Conservation (phyloP, 2,888 invertebrate genomes). For the Mythimna albipuncta region DNA sequence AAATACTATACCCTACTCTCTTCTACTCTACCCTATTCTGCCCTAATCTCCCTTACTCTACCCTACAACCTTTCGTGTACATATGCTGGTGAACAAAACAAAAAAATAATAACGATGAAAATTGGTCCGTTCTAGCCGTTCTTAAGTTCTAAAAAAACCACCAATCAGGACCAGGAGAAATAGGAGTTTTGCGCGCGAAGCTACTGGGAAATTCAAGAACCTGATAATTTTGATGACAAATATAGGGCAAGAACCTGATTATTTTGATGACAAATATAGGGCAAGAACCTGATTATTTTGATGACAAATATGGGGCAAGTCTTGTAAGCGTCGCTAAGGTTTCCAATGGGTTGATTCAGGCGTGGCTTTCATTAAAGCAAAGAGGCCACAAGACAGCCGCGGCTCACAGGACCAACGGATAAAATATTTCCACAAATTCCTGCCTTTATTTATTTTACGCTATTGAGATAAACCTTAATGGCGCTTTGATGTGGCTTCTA, state of each 20-base stretch:
- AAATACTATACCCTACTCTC: no score
- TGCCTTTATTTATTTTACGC: constrained; percentile 88
- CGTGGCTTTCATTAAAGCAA: constrained; percentile 87
- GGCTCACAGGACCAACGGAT: constrained; percentile 78
- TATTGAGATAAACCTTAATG: constrained; percentile 89
- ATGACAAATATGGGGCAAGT: constrained; percentile 71
- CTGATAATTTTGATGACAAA: constrained; percentile 16
- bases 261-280: constrained; percentile 15
- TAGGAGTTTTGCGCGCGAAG: no score
- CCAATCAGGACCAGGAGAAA: no score
- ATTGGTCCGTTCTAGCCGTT: no score
- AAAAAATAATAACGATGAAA: no score
- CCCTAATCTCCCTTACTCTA: no score
- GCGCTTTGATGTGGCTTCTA: constrained; percentile 87
- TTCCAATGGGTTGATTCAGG: constrained; percentile 79
- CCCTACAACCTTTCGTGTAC: no score
- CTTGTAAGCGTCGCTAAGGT: constrained; percentile 80
- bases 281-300: constrained; percentile 6
- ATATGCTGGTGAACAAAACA: no score
- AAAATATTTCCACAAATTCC: constrained; percentile 88
- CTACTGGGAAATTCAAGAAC: no score
- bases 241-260: no score
- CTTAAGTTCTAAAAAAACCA: no score
- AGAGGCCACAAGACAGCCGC: constrained; percentile 83
- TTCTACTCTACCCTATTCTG: no score